Evolutionary conservation across 2,113 vertebrate genomes (phyloP).

Genomic region (Prochilodus magdalenae): DNA sequence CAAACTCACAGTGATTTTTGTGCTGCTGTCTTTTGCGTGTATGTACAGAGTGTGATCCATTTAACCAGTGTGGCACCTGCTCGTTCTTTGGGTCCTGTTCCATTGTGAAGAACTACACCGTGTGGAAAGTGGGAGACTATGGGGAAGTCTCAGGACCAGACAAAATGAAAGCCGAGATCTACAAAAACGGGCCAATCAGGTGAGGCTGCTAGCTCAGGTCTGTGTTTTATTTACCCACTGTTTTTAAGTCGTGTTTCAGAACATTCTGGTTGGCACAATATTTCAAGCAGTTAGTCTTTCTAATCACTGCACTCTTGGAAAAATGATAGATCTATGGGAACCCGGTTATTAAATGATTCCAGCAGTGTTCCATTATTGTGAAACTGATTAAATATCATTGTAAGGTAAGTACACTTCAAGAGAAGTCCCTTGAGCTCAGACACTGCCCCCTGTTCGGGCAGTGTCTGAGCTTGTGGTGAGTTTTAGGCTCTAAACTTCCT

Average conservation of each 20-base stretch:
- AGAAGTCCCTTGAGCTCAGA: no score
- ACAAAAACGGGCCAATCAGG: constrained; percentile 85
- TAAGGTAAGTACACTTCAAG: no score
- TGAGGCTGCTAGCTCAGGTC: constrained; percentile 43
- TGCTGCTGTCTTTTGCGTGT: not conserved
- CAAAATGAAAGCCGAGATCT: constrained; percentile 88
- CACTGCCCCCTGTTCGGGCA: no score
- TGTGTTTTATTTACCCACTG: not conserved
- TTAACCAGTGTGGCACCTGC: constrained; percentile 91
- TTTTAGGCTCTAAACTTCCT: no score
- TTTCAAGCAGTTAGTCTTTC: not conserved
- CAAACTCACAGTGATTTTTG: not conserved
- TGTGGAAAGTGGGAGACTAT: constrained; percentile 84
- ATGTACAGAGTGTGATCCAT: constrained; percentile 83
- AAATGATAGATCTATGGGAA: no score
- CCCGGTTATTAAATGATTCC: no score
- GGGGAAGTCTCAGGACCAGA: constrained; percentile 80
- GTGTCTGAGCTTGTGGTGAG: no score
- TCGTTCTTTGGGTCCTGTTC: constrained; percentile 78
- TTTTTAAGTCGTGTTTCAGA: not conserved
- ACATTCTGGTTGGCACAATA: not conserved
- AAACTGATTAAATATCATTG: no score
- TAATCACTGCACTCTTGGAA: no score
- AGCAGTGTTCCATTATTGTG: no score
- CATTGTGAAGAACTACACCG: constrained; percentile 81